Evolutionary conservation across 2,888 invertebrate genomes (phyloP).

Genomic region (Lithophane socia): DNA sequence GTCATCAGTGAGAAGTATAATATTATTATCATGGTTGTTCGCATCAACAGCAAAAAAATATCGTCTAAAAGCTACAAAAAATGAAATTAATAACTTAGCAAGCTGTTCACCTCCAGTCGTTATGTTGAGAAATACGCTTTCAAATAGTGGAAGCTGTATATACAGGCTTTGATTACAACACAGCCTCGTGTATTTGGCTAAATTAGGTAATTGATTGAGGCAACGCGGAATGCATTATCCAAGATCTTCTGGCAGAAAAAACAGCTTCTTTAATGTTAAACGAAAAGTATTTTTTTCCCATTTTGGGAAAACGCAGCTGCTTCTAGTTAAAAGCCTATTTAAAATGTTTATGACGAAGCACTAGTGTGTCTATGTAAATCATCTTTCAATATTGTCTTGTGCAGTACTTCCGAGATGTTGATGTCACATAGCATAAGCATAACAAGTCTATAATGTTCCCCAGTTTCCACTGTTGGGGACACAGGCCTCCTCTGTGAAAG

Average conservation of each 20-base stretch:
- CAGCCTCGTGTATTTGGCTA: conserved; percentile 2
- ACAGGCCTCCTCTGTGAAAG: neutral
- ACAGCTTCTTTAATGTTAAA: neutral
- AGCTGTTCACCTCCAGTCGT: neutral
- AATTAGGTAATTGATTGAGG: neutral
- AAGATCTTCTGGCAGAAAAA: neutral
- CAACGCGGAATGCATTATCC: neutral
- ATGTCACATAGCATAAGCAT: neutral
- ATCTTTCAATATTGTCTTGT: neutral
- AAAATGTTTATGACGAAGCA: neutral
- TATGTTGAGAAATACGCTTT: conserved; percentile 26
- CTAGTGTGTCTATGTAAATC: neutral
- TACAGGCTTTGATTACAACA: conserved; percentile 11
- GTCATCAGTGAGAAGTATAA: neutral
- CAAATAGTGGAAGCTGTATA: neutral
- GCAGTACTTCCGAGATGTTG: neutral
- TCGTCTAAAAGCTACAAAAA: neutral
- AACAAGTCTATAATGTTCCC: neutral
- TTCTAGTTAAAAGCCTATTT: neutral
- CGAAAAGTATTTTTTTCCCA: neutral
- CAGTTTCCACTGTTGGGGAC: neutral
- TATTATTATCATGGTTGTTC: too few species aligned
- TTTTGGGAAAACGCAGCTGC: neutral
- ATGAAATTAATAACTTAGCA: neutral
- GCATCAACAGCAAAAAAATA: neutral